Evolutionary conservation across 2,113 vertebrate species (phyloP).

Genomic region (Bothrops jararaca): DNA sequence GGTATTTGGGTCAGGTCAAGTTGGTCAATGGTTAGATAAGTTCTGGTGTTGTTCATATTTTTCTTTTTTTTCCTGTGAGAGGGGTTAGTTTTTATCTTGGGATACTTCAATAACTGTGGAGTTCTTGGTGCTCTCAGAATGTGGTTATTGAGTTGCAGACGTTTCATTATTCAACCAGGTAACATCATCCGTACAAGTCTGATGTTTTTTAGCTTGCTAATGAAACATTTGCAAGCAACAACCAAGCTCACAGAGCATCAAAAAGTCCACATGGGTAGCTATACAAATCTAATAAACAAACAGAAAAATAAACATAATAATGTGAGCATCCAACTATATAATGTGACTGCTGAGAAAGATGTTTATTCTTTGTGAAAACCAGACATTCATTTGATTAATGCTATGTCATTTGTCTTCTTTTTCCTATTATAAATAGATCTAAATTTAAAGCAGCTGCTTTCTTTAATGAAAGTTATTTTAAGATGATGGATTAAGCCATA

Average conservation of each 20-base stretch:
- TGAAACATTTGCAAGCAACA: not conserved
- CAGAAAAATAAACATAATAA: not conserved
- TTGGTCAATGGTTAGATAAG: not conserved
- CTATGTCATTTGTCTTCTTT: not conserved
- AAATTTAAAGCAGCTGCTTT: not conserved
- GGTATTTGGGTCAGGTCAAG: not conserved
- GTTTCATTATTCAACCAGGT: not conserved
- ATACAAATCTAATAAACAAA: not conserved
- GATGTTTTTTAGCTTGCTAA: not conserved
- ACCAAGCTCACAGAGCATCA: not conserved
- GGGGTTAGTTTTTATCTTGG: not conserved
- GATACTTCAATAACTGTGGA: not conserved
- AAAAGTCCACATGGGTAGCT: not conserved
- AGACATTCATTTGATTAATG: not conserved
- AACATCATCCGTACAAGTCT: not conserved
- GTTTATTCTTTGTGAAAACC: not conserved
- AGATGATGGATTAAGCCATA: not conserved
- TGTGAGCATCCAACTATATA: not conserved
- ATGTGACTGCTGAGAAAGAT: not conserved
- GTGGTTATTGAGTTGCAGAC: not conserved
- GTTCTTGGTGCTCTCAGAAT: not conserved
- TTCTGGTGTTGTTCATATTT: not conserved
- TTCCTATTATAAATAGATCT: not conserved
- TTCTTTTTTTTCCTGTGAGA: not conserved
- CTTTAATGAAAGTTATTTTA: not conserved